Evolutionary conservation across 2,113 vertebrate species (phyloP).

Genomic region (Mobula birostris): DNA sequence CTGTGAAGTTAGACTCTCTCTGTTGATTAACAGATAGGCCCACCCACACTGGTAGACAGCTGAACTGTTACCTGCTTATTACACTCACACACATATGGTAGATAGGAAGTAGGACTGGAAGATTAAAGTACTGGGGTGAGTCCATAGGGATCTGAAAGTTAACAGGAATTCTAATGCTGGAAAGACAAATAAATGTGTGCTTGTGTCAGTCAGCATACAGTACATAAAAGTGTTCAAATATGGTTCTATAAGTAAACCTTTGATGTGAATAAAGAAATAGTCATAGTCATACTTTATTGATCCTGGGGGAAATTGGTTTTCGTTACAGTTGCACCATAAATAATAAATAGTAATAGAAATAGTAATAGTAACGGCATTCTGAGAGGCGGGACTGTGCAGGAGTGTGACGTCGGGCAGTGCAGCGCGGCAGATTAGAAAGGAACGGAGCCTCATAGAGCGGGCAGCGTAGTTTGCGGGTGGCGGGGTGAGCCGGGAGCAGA

Average conservation of each 20-base stretch:
- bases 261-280: background rate
- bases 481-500: too few relatives aligned
- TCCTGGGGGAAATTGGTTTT: too few relatives aligned
- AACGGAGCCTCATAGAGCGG: too few relatives aligned
- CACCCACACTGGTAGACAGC: background rate
- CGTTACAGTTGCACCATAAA: too few relatives aligned
- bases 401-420: too few relatives aligned
- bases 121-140: background rate
- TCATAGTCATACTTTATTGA: too few relatives aligned
- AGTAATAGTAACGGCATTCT: too few relatives aligned
- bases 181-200: background rate
- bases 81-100: background rate
- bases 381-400: too few relatives aligned
- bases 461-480: too few relatives aligned
- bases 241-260: background rate
- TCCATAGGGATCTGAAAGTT: background rate
- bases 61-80: background rate
- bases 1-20: background rate
- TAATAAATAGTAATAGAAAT: too few relatives aligned
- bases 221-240: background rate
- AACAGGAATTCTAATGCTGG: background rate
- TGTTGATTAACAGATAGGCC: background rate
- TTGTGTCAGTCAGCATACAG: background rate
- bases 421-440: too few relatives aligned
- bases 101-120: background rate